Evolutionary conservation across 2,888 invertebrate species (phyloP), one percentile per base, ranked within the genome.

Genomic region (Leptarthrus brevirostris): DNA sequence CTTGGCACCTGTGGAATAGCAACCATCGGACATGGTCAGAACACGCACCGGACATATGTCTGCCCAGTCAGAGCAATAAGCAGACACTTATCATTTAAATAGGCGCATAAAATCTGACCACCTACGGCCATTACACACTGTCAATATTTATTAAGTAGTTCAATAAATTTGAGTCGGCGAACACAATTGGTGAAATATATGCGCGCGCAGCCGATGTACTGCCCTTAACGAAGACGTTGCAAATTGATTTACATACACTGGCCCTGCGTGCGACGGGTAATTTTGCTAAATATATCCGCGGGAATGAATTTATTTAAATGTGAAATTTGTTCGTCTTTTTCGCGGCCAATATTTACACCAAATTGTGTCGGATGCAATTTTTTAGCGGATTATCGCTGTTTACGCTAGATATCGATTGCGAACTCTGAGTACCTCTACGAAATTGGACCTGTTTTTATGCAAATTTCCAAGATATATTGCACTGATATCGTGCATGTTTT

Each of bases 71-170:
- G 36, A 44, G 56, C 56, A 56, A 71, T 71, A 71, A 71, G 53
- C 71, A 69, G 66, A 74, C 72, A 74, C 66, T 74, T 74, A 74
- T 74, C 72, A 72, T 72, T 74, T 74, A 74, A 74, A 74, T 74
- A 72, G 74, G 66, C 72, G 66, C 74, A 74, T 72, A 72, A 72
- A 66, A 72, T 72, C 34, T 56, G 74, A 66, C 74, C 74, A 74
- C 74, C 74, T 74, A 74, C 74, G 66, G 74, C 66, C 52, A 74
- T 74, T 72, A 64, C 64, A 72, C 53, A 72, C 74, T 72, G 74
- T 66, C 74, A 74, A 74, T 72, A 72, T 66, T 74, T 74, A 74
- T 74, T 74, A 74, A 74, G 74, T 74, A 74, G 74, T 74, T 58
- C 71, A 74, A 74, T 74, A 74, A 74, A 74, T 74, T 74, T 49